Conservation (phyloP, 2,113 vertebrate species). For the Oncorhynchus masou region DNA sequence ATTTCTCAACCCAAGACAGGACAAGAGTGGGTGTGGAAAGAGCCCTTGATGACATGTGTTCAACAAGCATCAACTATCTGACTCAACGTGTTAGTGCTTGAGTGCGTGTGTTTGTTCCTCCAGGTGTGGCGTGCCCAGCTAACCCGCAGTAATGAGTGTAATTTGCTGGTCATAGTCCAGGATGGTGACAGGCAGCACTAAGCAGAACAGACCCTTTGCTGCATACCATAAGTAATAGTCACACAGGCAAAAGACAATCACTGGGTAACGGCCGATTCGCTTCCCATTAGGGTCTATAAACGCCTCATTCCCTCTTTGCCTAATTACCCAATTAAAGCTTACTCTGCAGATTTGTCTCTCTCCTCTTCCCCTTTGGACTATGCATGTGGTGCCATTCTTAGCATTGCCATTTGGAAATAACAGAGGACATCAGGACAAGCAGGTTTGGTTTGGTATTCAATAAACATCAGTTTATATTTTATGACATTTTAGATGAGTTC, state of each 20-base stretch:
- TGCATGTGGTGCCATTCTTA: background rate
- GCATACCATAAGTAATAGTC: conserved; percentile 55
- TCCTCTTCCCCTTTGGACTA: conserved; percentile 32
- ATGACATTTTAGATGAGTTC: too few species aligned
- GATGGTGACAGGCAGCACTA: background rate
- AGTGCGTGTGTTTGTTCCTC: conserved; percentile 19
- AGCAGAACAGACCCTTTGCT: conserved; percentile 45
- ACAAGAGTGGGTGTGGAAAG: too few species aligned
- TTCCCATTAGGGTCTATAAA: conserved; percentile 62
- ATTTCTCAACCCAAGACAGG: too few species aligned
- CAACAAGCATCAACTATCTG: background rate
- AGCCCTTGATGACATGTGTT: background rate
- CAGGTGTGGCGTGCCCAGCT: conserved; percentile 42
- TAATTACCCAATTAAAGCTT: conserved; percentile 70
- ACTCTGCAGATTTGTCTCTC: conserved; percentile 56
- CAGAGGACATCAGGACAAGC: too few species aligned
- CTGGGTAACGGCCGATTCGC: conserved; percentile 63
- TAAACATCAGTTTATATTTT: too few species aligned
- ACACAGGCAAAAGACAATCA: conserved; percentile 56
- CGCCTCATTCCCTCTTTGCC: conserved; percentile 56
- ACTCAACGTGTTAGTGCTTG: background rate
- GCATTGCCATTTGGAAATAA: too few species aligned
- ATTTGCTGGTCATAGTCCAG: conserved; percentile 53
- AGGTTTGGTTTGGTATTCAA: too few species aligned
- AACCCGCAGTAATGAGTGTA: conserved; percentile 54